phyloP scores from a whole-genome alignment of 2,113 vertebrate genomes.

The Brienomyrus brachyistius region DNA sequence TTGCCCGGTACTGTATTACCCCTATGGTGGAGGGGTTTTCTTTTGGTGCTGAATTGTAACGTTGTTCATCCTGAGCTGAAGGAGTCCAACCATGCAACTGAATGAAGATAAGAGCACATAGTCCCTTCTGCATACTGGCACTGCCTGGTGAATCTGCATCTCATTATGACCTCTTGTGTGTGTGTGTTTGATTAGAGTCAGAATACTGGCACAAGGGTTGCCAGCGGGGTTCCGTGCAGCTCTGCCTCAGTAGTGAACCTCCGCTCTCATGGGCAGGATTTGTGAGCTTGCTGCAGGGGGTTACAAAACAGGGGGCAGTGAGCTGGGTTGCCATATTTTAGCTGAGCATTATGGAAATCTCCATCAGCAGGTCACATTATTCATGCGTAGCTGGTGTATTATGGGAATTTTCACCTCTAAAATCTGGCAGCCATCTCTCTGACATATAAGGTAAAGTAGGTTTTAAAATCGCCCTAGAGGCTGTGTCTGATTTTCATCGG shows the following conservation, averaged over 20 bases:
- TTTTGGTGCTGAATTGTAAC: not conserved
- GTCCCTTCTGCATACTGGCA: not conserved
- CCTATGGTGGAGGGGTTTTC: not conserved
- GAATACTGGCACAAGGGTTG: not conserved
- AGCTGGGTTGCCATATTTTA: not conserved
- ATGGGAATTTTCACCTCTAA: not conserved
- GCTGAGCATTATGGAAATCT: not conserved
- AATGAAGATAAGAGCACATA: not conserved
- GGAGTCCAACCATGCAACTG: not conserved
- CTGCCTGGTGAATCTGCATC: not conserved
- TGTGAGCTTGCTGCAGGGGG: not conserved
- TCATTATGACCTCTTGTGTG: not conserved
- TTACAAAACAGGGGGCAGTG: not conserved
- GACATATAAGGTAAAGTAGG: not conserved
- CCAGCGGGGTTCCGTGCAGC: not conserved
- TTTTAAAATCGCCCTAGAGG: not conserved
- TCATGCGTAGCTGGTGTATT: not conserved
- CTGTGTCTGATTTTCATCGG: not conserved
- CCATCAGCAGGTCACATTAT: not conserved
- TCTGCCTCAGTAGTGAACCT: not conserved
- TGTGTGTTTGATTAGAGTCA: slow-evolving; percentile 5
- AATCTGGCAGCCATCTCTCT: not conserved
- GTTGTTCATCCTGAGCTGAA: not conserved
- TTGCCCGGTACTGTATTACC: not conserved
- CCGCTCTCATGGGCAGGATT: not conserved